phyloP scores from a whole-genome alignment of 2,888 invertebrate genomes.

The Parthenolecanium corni region DNA sequence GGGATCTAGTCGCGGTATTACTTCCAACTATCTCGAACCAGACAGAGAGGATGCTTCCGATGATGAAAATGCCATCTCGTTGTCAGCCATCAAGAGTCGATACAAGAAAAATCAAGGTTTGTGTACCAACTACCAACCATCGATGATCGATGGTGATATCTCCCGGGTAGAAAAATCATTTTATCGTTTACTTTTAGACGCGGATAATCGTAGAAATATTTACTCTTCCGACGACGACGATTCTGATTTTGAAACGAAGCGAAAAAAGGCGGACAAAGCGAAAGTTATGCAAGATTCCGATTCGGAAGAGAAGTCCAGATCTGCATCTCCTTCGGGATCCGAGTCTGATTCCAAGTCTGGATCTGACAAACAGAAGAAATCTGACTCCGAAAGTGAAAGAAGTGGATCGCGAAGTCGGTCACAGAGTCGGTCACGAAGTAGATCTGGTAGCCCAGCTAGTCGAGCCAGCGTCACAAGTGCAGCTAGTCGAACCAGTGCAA shows the following conservation, averaged over 20 bases:
- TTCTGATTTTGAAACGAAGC: slow-evolving; percentile 15
- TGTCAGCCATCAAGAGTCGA: slow-evolving; percentile 88
- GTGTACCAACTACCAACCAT: no score
- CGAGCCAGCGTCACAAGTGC: background rate
- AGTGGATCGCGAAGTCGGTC: background rate
- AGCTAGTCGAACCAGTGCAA: background rate
- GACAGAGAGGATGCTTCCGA: slow-evolving; percentile 70
- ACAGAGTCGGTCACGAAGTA: no score
- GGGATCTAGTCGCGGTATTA: slow-evolving; percentile 43
- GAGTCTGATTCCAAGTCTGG: background rate
- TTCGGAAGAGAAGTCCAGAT: slow-evolving; percentile 7
- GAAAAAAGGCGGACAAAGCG: background rate
- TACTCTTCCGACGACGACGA: slow-evolving; percentile 27
- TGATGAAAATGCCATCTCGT: slow-evolving; percentile 82
- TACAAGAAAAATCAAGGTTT: slow-evolving; percentile 51
- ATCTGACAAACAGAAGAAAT: background rate
- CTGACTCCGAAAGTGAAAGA: background rate
- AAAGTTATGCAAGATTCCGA: background rate
- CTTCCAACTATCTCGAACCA: slow-evolving; percentile 45
- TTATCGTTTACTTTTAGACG: background rate
- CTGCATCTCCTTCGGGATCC: background rate
- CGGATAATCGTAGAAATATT: slow-evolving; percentile 9
- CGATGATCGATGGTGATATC: no score
- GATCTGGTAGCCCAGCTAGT: background rate
- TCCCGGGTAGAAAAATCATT: no score